Base-by-base conservation (phyloP, 64 coral and sea anemone genomes). In the Orbicella faveolata region DNA sequence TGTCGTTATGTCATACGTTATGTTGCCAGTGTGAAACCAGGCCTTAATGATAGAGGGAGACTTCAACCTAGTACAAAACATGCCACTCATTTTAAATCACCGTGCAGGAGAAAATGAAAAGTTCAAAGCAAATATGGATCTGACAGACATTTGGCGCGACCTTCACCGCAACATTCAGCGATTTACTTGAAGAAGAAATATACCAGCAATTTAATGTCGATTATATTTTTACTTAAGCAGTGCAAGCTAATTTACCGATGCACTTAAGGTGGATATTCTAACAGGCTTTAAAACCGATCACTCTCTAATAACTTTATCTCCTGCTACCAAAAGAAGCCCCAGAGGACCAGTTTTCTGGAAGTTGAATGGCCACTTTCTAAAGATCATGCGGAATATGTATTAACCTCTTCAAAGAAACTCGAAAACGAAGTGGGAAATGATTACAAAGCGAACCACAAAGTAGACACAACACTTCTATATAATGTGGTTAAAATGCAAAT, bases 261-360 rank as follows among this genome's bases (percentile, higher is more conserved):
- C 62, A 34, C 18, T 34, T 20, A 19, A 88, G 6, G 72, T 74
- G 15, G 74, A 88, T 59, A 88, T 88, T 62, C 26, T 88, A 65
- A 15, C 87, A 36, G 87, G 86, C 52, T 76, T 75, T 39, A 88
- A 78, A 52, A 88, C 74, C 14, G 87, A 78, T 41, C 87, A 88
- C 11, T 76, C 74, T 57, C 15, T 77, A 10, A 77, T 88, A 34
- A 79, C 77, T 20, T 79, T 79, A 30, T 41, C 77, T n/a, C 77
- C 51, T 57, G 23, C 11, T n/a, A 44, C n/a, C 17, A 52, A 79
- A 14, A 20, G 37, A 79, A 79, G 37, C 77, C 77, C 77, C 77
- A 79, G 77, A 79, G 70, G 70, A 33, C 70, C 21, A 15, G 86
- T 74, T 33, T 64, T 61, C 25, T 88, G 86, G 86, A 88, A 88